phyloP scores from a whole-genome alignment of 2,797 vertebrate species.

The Argentina silus region DNA sequence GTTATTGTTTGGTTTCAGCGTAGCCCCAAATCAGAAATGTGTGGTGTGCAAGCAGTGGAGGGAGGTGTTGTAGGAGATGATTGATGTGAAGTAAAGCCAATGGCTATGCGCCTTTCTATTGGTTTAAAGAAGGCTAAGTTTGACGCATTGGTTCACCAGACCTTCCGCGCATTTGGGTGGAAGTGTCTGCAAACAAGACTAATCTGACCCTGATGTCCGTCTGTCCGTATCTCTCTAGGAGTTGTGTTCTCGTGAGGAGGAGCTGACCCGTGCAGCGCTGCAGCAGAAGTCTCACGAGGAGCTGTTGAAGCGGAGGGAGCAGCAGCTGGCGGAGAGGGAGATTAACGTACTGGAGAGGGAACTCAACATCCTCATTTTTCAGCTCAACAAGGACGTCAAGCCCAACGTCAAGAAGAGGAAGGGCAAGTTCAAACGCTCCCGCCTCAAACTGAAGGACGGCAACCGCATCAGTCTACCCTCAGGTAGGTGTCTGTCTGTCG shows the following conservation, averaged over 20 bases:
- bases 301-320: conserved; percentile 88
- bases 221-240: conserved; percentile 74
- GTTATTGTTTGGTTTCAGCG: no score
- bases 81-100: no score
- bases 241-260: conserved; percentile 92
- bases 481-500: conserved; percentile 75
- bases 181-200: no score
- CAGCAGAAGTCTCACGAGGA: conserved; percentile 97
- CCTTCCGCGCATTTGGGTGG: no score
- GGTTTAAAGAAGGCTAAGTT: no score
- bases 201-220: not conserved
- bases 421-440: conserved; percentile 91
- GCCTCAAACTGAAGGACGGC: conserved; percentile 92
- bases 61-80: no score
- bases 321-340: conserved; percentile 91
- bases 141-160: no score
- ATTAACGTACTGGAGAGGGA: conserved; percentile 93
- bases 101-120: no score
- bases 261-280: conserved; percentile 88
- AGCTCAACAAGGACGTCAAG: conserved; percentile 91
- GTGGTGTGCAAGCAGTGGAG: no score
- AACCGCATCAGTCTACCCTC: conserved; percentile 97
- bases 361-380: conserved; percentile 95
- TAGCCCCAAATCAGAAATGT: no score
- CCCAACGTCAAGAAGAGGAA: conserved; percentile 95